Base-by-base conservation (phyloP, 2,113 vertebrate species). In the Psammodynastes pulverulentus region DNA sequence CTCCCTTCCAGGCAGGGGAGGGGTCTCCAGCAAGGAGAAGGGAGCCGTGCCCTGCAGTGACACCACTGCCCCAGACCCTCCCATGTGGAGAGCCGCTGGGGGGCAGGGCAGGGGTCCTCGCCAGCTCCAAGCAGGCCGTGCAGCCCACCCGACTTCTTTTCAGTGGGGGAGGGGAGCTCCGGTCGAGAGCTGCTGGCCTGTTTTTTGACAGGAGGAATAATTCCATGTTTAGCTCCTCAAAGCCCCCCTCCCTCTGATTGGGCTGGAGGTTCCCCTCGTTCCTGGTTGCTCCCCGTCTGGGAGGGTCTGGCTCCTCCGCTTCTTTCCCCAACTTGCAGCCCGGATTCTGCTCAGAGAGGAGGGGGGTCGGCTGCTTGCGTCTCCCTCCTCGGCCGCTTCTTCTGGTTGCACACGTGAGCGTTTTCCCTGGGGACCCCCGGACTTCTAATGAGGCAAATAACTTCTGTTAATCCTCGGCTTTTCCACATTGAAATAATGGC, bases 351-450 rank as follows among this genome's bases (percentile, higher is more conserved):
- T 15, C n/a, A 34, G 29, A 5, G 12, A 67, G 62, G 12, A n/a
- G 29, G 29, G 3, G 2, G n/a, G 2, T 13, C 5, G 5, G 5
- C 62, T 7, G 15, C 5, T 34, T 19, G n/a, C n/a, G 0, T 7
- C 6, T 34, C 67, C 15, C 67, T n/a, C 58, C 58, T 13, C 29
- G 1, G 15, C 34, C 67, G 3, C 67, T 39, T 15, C n/a, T 39
- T 39, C n/a, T 0, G 1, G 67, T 39, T 8, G 34, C 5, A 5
- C 13, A 34, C 2, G 12, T 7, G 29, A 34, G 62, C 0, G n/a
- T 67, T 67, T 67, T 2, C n/a, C 6, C n/a, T 19, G 67, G 67
- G n/a, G n/a, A 72, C n/a, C 17, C 19, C 67, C 19, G 34, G 21
- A 79, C 34, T 26, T 26, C 23, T 79, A 17, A 79, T 21, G 67